Percentiles rank a stretch among this genome's conserved stretches.
Conservation (phyloP, 2,888 invertebrate genomes). For the Zaprionus obscuricornis region DNA sequence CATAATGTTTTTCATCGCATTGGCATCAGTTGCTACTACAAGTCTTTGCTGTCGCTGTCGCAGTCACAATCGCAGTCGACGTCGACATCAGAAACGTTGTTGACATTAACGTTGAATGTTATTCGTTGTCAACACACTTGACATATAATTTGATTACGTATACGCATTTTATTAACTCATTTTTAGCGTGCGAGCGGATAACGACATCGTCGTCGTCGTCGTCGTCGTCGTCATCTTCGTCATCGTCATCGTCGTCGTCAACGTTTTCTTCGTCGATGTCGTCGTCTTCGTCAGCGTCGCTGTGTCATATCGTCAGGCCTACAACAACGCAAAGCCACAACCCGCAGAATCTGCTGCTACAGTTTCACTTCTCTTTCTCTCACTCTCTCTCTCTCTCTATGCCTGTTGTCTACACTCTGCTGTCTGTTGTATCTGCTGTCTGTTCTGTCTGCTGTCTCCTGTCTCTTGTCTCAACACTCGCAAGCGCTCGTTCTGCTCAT, state of each 20-base stretch:
- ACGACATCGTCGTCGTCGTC: slow-evolving; percentile 11
- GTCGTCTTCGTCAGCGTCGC: too few species aligned
- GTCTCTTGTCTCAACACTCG: too few species aligned
- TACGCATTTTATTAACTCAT: slow-evolving; percentile 78
- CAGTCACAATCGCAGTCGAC: neutral
- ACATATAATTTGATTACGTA: slow-evolving; percentile 79
- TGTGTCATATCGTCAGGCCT: neutral
- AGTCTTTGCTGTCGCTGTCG: slow-evolving; percentile 4
- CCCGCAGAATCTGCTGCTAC: too few species aligned
- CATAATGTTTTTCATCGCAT: too few species aligned
- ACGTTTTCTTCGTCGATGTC: too few species aligned
- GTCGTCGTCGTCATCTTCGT: neutral
- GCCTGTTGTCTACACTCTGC: too few species aligned
- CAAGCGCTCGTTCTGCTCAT: slow-evolving; percentile 26
- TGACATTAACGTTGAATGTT: slow-evolving; percentile 76
- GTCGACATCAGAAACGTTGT: too few species aligned
- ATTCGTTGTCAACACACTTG: slow-evolving; percentile 78
- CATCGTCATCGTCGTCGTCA: too few species aligned
- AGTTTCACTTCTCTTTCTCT: too few species aligned
- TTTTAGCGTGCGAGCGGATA: slow-evolving; percentile 58
- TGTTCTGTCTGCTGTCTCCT: too few species aligned
- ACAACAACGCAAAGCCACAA: neutral
- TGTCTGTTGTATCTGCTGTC: too few species aligned
- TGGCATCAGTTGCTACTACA: slow-evolving; percentile 5
- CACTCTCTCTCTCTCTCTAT: neutral